Conservation (phyloP, 2,888 invertebrate species). For the Lasiommata megera region DNA sequence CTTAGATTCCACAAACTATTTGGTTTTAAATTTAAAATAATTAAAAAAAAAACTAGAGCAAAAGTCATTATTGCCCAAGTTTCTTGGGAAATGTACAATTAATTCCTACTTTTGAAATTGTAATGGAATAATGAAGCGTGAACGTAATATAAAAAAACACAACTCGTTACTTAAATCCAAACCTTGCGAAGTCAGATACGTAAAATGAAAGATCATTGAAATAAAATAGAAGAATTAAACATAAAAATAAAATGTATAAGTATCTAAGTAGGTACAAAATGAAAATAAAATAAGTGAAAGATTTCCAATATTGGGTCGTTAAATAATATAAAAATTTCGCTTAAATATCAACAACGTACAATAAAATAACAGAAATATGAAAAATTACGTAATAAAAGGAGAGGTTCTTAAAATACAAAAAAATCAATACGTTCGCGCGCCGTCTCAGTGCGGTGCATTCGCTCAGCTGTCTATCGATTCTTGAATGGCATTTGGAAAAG, state of each 20-base stretch:
- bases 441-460: constrained; percentile 56
- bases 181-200: too few species aligned
- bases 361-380: neutral
- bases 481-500: constrained; percentile 38
- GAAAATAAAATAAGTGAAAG: neutral
- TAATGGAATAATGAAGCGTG: too few species aligned
- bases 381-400: constrained; percentile 13
- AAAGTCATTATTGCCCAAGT: too few species aligned
- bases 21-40: too few species aligned
- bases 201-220: neutral
- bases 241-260: neutral
- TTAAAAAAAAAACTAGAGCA: too few species aligned
- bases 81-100: too few species aligned
- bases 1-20: too few species aligned
- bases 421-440: constrained; percentile 74
- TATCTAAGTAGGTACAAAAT: neutral
- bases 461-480: constrained; percentile 70
- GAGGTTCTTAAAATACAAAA: constrained; percentile 33
- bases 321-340: neutral
- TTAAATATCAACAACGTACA: neutral
- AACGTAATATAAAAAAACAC: too few species aligned
- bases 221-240: neutral
- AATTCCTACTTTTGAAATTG: too few species aligned
- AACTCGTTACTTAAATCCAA: too few species aligned
- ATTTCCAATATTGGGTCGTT: neutral